Conservation (phyloP, 23 tunicate species). For the Trididemnum clinides region DNA sequence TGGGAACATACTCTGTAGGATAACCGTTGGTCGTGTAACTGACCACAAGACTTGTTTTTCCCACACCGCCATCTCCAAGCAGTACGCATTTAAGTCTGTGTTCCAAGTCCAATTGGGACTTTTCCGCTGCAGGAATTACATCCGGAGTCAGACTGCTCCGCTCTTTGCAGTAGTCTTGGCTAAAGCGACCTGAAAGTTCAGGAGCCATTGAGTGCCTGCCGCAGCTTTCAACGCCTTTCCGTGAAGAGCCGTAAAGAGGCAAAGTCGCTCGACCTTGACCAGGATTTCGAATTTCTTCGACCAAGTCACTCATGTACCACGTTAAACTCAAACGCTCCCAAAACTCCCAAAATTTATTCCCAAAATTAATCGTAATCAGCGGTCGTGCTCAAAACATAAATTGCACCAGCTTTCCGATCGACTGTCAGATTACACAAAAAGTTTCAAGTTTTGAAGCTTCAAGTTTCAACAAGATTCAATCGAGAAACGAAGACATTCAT, state of each 20-base stretch:
- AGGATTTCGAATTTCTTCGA: too few relatives aligned
- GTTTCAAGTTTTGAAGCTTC: too few relatives aligned
- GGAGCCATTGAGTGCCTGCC: slow-evolving; percentile 65
- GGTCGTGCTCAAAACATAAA: too few relatives aligned
- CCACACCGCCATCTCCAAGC: slow-evolving; percentile 93
- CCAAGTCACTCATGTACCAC: too few relatives aligned
- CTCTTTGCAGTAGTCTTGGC: slow-evolving; percentile 66
- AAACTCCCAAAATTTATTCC: too few relatives aligned
- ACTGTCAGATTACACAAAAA: too few relatives aligned
- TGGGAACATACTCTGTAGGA: slow-evolving; percentile 92
- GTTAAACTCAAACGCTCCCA: too few relatives aligned
- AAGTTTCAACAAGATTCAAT: too few relatives aligned
- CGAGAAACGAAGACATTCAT: too few relatives aligned
- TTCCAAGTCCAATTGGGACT: slow-evolving; percentile 43
- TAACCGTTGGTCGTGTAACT: slow-evolving; percentile 94
- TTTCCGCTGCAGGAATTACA: slow-evolving; percentile 72
- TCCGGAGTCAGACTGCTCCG: slow-evolving; percentile 45
- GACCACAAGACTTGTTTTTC: slow-evolving; percentile 90
- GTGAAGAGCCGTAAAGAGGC: background rate
- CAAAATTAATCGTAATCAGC: too few relatives aligned
- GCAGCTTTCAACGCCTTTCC: background rate
- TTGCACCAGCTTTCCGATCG: too few relatives aligned
- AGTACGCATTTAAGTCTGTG: slow-evolving; percentile 83
- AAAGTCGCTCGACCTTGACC: too few relatives aligned
- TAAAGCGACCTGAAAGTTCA: slow-evolving; percentile 60